These are phyloP conservation scores for Nothocercus julius DNA, from an alignment of 2,113 vertebrate species.

Conservation along the genomic window DNA sequence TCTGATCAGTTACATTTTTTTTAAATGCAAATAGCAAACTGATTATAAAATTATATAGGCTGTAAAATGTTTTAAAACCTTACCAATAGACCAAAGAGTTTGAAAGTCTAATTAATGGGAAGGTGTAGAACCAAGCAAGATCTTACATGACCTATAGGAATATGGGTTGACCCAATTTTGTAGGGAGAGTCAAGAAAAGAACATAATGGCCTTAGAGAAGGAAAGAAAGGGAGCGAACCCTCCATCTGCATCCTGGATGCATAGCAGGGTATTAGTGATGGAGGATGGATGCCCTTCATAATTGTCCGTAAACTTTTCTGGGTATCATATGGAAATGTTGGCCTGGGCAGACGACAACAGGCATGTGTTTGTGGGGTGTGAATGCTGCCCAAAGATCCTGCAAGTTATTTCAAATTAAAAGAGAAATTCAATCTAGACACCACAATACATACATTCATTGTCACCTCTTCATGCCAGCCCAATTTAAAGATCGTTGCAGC, in stretches of 20 bases:
- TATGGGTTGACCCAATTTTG: neutral
- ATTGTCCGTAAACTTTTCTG: neutral
- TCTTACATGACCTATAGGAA: neutral
- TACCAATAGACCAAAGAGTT: neutral
- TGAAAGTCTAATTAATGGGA: neutral
- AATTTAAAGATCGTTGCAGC: neutral
- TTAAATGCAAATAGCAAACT: constrained; percentile 68
- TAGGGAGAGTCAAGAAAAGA: neutral
- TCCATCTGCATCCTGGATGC: neutral
- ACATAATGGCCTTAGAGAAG: neutral
- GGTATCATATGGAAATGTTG: neutral
- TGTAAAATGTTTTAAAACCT: constrained; percentile 41
- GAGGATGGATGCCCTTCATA: neutral
- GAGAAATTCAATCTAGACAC: neutral
- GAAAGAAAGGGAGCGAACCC: fast-evolving
- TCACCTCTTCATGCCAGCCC: neutral
- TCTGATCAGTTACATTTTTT: constrained; percentile 67
- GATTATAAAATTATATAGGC: constrained; percentile 63
- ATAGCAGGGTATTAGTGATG: neutral
- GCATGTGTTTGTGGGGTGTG: neutral
- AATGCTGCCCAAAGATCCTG: neutral
- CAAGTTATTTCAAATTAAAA: constrained; percentile 9
- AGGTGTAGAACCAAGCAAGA: neutral
- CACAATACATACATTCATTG: neutral
- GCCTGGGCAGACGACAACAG: neutral